Evolutionary conservation across 2,113 vertebrate species (phyloP).

Genomic region (Candoia aspera): DNA sequence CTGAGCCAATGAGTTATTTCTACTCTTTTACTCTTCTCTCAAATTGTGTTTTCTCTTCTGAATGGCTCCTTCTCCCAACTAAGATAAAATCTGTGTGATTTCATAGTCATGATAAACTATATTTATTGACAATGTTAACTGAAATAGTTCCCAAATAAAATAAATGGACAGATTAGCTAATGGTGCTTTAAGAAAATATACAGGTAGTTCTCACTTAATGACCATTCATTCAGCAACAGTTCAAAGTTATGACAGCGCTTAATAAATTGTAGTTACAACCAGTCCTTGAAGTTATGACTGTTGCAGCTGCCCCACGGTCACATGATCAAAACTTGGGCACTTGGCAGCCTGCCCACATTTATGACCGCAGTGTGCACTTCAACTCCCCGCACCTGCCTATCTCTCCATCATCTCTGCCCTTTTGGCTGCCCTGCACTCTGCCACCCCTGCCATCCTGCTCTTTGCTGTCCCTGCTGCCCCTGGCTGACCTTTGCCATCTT

Average conservation of each 20-base stretch:
- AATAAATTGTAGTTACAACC: not conserved
- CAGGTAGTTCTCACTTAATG: not conserved
- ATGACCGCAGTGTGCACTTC: not conserved
- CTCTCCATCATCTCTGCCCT: not conserved
- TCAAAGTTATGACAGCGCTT: not conserved
- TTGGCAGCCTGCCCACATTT: too few species aligned
- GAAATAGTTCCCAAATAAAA: not conserved
- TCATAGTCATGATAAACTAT: not conserved
- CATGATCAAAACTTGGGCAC: not conserved
- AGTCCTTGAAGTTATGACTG: not conserved
- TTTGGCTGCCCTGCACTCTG: not conserved
- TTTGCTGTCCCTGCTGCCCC: not conserved
- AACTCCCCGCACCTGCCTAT: not conserved
- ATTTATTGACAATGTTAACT: not conserved
- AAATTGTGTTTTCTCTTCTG: not conserved
- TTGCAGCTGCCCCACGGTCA: not conserved
- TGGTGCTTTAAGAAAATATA: not conserved
- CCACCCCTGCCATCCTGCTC: not conserved
- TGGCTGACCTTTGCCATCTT: not conserved
- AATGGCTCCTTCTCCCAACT: not conserved
- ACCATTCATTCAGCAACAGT: not conserved
- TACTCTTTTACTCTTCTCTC: constrained; percentile 37
- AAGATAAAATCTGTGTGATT: not conserved
- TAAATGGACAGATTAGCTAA: not conserved
- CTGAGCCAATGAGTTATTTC: constrained; percentile 32